A percentile compares a stretch with the other conserved stretches of the same genome.
phyloP scores from a whole-genome alignment of 2,113 vertebrate genomes.

The Cyrtonyx montezumae region DNA sequence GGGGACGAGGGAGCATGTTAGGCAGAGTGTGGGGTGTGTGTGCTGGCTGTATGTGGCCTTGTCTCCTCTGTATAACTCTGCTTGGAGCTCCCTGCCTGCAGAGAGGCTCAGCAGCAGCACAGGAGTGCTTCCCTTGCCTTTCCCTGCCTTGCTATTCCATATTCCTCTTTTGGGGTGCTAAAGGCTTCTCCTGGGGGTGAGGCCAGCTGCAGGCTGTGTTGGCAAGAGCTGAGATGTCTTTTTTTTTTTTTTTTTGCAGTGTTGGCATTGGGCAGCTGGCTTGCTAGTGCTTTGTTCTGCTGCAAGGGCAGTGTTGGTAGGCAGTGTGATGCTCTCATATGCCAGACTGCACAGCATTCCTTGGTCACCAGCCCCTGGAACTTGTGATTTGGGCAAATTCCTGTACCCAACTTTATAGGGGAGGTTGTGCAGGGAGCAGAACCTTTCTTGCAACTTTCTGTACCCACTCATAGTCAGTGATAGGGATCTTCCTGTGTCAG shows the following conservation, averaged over 20 bases:
- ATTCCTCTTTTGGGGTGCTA: fast-evolving
- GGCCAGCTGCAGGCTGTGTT: fast-evolving
- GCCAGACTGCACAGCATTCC: fast-evolving
- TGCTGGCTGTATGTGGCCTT: not conserved
- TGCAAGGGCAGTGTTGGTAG: fast-evolving
- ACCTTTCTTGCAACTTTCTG: not conserved
- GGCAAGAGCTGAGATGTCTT: fast-evolving
- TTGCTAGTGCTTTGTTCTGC: not conserved
- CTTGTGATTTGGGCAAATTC: not conserved
- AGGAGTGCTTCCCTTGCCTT: fast-evolving
- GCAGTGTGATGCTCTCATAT: fast-evolving
- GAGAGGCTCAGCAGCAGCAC: fast-evolving
- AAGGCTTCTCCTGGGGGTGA: fast-evolving
- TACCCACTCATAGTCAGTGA: not conserved
- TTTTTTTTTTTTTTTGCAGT: not conserved
- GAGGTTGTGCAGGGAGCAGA: fast-evolving
- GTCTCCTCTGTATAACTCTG: not conserved
- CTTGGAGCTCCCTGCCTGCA: not conserved
- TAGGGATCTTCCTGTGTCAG: not conserved
- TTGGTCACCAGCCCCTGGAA: not conserved
- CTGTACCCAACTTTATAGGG: too few relatives aligned
- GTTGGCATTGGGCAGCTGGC: fast-evolving
- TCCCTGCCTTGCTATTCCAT: fast-evolving
- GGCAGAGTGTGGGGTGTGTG: fast-evolving
- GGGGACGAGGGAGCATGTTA: fast-evolving